Evolutionary conservation across 2,113 vertebrate species (phyloP).

Genomic region (Rhegmatorhina hoffmannsi): DNA sequence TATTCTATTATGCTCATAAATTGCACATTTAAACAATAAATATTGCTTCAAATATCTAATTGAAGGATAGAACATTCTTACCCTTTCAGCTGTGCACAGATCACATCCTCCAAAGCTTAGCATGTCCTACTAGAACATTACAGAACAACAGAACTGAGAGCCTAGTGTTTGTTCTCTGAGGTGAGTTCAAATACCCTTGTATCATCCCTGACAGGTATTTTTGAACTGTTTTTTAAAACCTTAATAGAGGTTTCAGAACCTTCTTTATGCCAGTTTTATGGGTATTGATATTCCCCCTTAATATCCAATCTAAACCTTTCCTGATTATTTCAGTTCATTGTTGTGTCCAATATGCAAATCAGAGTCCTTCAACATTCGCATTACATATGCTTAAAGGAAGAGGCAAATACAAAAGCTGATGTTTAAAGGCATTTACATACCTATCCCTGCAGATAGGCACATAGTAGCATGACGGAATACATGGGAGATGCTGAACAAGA

Average conservation of each 20-base stretch:
- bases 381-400: not conserved
- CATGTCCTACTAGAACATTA: not conserved
- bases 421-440: slow-evolving; percentile 9
- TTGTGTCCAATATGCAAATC: not conserved
- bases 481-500: not conserved
- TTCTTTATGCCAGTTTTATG: not conserved
- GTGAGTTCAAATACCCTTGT: slow-evolving; percentile 27
- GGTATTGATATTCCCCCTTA: not conserved
- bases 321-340: not conserved
- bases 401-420: not conserved
- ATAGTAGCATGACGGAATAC: not conserved
- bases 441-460: not conserved
- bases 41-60: slow-evolving; percentile 20
- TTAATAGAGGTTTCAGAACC: not conserved
- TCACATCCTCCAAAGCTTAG: not conserved
- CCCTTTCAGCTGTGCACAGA: not conserved
- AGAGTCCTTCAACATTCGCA: not conserved
- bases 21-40: not conserved
- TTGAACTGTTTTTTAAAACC: not conserved
- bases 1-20: not conserved
- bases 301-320: not conserved
- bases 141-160: not conserved
- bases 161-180: not conserved
- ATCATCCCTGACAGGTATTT: not conserved
- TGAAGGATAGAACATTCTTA: not conserved